Percentiles rank a stretch among this genome's conserved stretches.
Conservation (phyloP, 1,140 invertebrate species). For the Teleopsis dalmanni region DNA sequence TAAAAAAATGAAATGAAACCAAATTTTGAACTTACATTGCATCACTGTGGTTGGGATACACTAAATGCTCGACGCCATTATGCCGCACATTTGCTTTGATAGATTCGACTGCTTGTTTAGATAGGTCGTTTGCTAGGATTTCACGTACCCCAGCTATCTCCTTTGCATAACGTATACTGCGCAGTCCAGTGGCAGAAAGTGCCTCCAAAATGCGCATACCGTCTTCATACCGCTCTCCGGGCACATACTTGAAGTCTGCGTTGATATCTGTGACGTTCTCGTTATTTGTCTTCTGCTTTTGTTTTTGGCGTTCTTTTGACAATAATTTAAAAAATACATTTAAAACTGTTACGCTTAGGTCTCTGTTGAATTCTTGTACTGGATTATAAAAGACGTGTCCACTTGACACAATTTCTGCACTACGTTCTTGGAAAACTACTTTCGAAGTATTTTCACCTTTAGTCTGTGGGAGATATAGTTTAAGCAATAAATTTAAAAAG, state of each 20-base stretch:
- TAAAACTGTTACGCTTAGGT: constrained; percentile 70
- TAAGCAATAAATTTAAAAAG: too few species aligned
- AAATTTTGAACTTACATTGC: constrained; percentile 58
- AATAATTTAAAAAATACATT: constrained; percentile 51
- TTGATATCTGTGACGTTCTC: neutral
- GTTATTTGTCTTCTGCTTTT: constrained; percentile 25
- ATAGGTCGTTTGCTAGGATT: constrained; percentile 92
- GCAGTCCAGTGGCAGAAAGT: constrained; percentile 80
- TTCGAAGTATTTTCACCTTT: too few species aligned
- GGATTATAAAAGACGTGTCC: constrained; percentile 90
- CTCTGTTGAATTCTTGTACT: constrained; percentile 95
- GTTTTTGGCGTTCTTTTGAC: constrained; percentile 24
- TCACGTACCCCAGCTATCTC: constrained; percentile 77
- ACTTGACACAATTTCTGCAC: constrained; percentile 36
- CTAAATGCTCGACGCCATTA: constrained; percentile 70
- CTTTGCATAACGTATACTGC: constrained; percentile 93
- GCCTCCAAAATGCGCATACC: constrained; percentile 82
- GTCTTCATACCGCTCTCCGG: constrained; percentile 43
- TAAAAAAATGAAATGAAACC: neutral
- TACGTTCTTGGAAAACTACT: constrained; percentile 19
- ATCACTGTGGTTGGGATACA: constrained; percentile 69
- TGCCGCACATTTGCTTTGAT: constrained; percentile 75
- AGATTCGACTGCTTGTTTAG: constrained; percentile 73
- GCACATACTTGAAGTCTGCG: constrained; percentile 10
- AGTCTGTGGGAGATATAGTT: too few species aligned